phyloP scores from a whole-genome alignment of 2,113 vertebrate species.

The Platycercus adscitus region DNA sequence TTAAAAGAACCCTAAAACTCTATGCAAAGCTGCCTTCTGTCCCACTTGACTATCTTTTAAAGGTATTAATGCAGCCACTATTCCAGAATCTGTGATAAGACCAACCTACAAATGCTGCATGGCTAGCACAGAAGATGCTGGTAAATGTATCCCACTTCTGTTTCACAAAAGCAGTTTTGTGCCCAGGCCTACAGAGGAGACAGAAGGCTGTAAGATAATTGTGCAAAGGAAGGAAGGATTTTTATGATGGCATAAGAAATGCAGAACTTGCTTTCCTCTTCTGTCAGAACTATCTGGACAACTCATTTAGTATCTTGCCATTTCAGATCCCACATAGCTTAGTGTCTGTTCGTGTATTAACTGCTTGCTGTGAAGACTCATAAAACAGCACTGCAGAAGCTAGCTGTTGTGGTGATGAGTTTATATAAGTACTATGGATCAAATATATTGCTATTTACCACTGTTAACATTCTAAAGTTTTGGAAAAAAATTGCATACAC shows the following conservation, averaged over 20 bases:
- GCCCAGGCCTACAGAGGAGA: not conserved
- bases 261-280: not conserved
- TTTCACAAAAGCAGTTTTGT: not conserved
- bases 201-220: not conserved
- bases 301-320: not conserved
- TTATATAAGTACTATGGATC: not conserved
- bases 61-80: not conserved
- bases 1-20: not conserved
- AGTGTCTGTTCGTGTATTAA: accelerated
- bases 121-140: too few species aligned
- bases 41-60: not conserved
- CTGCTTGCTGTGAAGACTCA: not conserved
- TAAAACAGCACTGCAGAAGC: not conserved
- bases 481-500: not conserved
- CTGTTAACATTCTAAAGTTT: not conserved
- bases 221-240: not conserved
- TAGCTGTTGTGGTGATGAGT: not conserved
- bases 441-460: not conserved
- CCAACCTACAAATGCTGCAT: not conserved
- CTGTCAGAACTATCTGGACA: not conserved
- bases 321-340: not conserved
- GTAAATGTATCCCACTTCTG: not conserved
- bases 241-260: not conserved
- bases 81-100: not conserved
- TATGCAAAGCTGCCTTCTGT: not conserved